Base-by-base conservation (phyloP, 2,888 invertebrate species). In the Dioctria rufipes region DNA sequence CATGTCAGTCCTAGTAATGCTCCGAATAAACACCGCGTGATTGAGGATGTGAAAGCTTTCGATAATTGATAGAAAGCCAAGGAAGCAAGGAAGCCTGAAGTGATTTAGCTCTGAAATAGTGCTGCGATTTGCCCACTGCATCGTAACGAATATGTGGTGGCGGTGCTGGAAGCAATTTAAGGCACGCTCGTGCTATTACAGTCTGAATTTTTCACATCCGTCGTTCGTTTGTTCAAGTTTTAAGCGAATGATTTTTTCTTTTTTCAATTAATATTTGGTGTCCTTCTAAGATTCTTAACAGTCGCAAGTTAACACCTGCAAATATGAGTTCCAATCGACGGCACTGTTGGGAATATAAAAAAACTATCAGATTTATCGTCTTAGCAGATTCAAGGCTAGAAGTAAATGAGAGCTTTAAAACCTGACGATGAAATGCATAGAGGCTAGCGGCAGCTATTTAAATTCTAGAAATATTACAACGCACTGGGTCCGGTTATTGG, bases 1-100 rank as follows among this genome's bases (percentile, higher is more conserved):
- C 77, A 77, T 77, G 77, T 77, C 77, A 77, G 77, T 63, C 46
- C 46, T 63, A 49, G 77, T 77, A 77, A 77, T 77, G 61, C 77
- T 61, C 63, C 40, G 77, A 77, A 77, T 77, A 77, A 77, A 77
- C 77, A 77, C 77, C 77, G 61, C 63, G 77, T 77, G 77, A 77
- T 77, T 77, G 77, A 77, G 77, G 63, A 77, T 63, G 46, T 77
- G 77, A 77, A 77, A 77, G 77, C 77, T 61, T 46, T 77, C 77
- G 77, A 77, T 77, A 77, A 77, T 77, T 77, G 63, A 77, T 77
- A 63, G 63, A 77, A 63, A 77, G 63, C 49, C 61, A 58, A 46
- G 49, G 5, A 2, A 54, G 37, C 25, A 0, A 43, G 51, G 40
- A 54, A 54, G 54, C 54, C 54, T n/a, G 9, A 54, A 54, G 54